Evolutionary conservation across 2,113 vertebrate genomes (phyloP).

Genomic region (Charina bottae): DNA sequence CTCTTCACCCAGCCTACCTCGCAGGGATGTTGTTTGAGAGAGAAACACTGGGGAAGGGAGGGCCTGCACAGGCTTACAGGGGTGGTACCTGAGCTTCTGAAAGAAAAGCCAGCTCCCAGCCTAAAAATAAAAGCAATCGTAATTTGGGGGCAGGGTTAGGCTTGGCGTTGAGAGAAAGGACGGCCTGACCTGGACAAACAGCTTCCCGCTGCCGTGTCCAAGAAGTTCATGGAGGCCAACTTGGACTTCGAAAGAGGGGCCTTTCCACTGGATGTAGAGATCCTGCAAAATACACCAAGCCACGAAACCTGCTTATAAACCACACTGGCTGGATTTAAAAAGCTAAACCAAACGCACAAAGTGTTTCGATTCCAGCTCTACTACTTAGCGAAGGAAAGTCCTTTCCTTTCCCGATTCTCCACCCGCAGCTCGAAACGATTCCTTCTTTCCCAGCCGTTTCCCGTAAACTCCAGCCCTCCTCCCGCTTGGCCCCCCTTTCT

Average conservation of each 20-base stretch:
- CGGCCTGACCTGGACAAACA: slow-evolving; percentile 84
- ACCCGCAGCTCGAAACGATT: neutral
- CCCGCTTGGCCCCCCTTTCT: neutral
- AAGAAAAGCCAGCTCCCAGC: too few relatives aligned
- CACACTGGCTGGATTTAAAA: too few relatives aligned
- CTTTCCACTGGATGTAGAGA: slow-evolving; percentile 86
- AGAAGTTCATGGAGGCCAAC: slow-evolving; percentile 90
- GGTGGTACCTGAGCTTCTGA: too few relatives aligned
- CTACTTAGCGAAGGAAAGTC: too few relatives aligned
- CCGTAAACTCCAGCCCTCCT: neutral
- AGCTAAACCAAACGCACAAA: too few relatives aligned
- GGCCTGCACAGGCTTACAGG: neutral
- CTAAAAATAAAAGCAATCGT: neutral
- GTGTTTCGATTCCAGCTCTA: too few relatives aligned
- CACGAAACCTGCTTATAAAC: too few relatives aligned
- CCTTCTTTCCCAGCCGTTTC: neutral
- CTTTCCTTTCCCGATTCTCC: too few relatives aligned
- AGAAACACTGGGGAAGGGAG: neutral
- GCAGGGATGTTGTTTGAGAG: neutral
- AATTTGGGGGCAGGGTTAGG: neutral
- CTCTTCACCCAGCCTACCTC: too few relatives aligned
- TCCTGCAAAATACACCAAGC: slow-evolving; percentile 78
- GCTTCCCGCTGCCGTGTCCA: slow-evolving; percentile 90
- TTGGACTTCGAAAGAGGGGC: slow-evolving; percentile 90
- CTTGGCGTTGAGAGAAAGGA: neutral